These are phyloP conservation scores for Lepidurus apus DNA, from an alignment of 1,140 invertebrate species.

Conservation along the genomic window DNA sequence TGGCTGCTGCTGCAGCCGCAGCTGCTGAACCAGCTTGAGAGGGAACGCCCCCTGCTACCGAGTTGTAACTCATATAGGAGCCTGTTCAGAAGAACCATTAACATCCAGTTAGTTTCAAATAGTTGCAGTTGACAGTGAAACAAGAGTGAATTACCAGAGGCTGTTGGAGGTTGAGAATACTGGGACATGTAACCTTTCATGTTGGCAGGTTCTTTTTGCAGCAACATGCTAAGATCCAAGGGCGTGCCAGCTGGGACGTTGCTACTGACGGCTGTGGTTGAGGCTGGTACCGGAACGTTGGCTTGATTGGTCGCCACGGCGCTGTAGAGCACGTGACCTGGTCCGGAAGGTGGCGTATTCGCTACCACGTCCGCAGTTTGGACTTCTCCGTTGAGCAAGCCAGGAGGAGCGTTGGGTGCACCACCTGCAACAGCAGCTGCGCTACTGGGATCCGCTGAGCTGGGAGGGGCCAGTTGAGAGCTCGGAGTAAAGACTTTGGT, in stretches of 20 bases:
- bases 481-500: constrained; percentile 90
- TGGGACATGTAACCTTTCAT: background rate
- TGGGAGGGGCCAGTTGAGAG: constrained; percentile 42
- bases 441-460: constrained; percentile 40
- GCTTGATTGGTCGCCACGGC: background rate
- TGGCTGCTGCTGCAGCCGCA: constrained; percentile 24
- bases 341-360: background rate
- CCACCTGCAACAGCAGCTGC: constrained; percentile 34
- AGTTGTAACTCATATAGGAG: constrained; percentile 23
- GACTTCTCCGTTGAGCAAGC: background rate
- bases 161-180: background rate
- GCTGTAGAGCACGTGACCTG: constrained; percentile 12
- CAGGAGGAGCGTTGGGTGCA: background rate
- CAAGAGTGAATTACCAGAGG: background rate
- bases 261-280: constrained; percentile 5
- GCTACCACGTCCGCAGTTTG: background rate
- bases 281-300: background rate
- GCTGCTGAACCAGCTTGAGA: constrained; percentile 31
- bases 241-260: constrained; percentile 36
- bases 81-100: constrained; percentile 23
- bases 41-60: constrained; percentile 15
- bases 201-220: background rate
- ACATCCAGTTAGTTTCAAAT: no score
- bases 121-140: background rate
- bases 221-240: background rate